phyloP scores from a whole-genome alignment of 2,113 vertebrate species.

The Bufo bufo region DNA sequence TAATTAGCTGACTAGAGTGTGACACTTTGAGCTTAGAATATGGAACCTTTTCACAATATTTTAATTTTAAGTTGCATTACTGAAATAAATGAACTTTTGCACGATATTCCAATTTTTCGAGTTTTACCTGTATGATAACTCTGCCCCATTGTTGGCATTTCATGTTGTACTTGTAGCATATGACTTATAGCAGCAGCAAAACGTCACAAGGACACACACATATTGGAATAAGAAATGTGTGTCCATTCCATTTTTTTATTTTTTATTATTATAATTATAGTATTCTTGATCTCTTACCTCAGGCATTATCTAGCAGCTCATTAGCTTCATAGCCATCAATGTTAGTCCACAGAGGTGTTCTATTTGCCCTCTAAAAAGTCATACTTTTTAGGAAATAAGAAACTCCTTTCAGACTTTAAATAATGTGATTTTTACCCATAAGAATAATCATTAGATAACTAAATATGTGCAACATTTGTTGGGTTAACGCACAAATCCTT shows the following conservation, averaged over 20 bases:
- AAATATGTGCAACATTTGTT: background rate
- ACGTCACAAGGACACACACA: slow-evolving; percentile 14
- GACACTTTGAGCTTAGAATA: no score
- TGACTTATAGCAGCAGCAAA: background rate
- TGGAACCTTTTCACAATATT: no score
- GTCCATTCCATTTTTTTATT: background rate
- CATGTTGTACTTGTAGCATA: slow-evolving; percentile 11
- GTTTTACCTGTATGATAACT: no score
- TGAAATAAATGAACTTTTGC: no score
- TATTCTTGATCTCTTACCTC: slow-evolving; percentile 9
- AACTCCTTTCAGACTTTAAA: background rate
- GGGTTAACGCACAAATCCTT: no score
- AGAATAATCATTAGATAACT: background rate
- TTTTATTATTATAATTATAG: slow-evolving; percentile 19
- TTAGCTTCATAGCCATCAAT: background rate
- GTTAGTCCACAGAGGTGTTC: background rate
- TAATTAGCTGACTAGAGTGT: no score
- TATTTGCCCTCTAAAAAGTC: background rate
- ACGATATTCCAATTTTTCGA: no score
- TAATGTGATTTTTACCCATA: background rate
- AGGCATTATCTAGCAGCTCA: slow-evolving; percentile 5
- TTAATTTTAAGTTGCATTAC: no score
- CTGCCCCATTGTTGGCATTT: background rate
- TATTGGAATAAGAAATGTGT: slow-evolving; percentile 17
- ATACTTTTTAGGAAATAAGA: background rate